These are phyloP conservation scores for Anorthoa munda DNA, from an alignment of 2,888 invertebrate species.

Conservation along the genomic window DNA sequence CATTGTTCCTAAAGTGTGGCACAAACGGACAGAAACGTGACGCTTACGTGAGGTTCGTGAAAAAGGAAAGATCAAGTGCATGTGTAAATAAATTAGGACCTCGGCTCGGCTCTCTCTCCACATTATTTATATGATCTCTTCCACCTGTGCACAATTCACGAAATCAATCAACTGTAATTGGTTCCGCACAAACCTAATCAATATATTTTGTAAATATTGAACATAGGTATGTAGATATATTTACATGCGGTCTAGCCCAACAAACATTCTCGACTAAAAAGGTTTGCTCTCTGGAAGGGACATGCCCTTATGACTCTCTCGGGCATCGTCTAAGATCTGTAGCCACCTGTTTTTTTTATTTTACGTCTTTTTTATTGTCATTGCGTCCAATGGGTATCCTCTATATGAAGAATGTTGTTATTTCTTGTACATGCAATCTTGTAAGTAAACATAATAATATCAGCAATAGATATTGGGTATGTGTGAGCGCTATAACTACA, in stretches of 20 bases:
- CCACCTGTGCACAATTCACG: constrained; percentile 42
- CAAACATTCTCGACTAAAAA: constrained; percentile 71
- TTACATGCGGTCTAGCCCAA: constrained; percentile 56
- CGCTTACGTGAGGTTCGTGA: constrained; percentile 25
- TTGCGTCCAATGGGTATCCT: constrained; percentile 64
- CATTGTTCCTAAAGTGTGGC: constrained; percentile 34
- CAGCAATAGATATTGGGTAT: constrained; percentile 7
- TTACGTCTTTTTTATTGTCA: constrained; percentile 76
- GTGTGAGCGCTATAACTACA: constrained; percentile 28
- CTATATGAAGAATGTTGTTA: constrained; percentile 53
- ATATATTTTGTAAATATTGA: constrained; percentile 46
- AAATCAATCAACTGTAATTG: constrained; percentile 45
- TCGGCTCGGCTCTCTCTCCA: constrained; percentile 25
- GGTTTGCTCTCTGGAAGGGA: constrained; percentile 76
- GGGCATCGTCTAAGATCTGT: constrained; percentile 76
- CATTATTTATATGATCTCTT: constrained; percentile 46
- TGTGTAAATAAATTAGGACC: constrained; percentile 58
- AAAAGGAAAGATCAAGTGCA: constrained; percentile 47
- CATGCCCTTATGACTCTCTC: constrained; percentile 77
- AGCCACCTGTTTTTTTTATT: constrained; percentile 77
- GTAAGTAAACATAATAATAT: constrained; percentile 21
- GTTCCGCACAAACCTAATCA: constrained; percentile 33
- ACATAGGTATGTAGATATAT: constrained; percentile 40
- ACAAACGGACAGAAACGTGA: constrained; percentile 31
- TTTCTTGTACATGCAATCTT: constrained; percentile 32